Evolutionary conservation across 1,140 invertebrate genomes (phyloP), one percentile per base, ranked within the genome.

Genomic region (Drosophila navojoa): DNA sequence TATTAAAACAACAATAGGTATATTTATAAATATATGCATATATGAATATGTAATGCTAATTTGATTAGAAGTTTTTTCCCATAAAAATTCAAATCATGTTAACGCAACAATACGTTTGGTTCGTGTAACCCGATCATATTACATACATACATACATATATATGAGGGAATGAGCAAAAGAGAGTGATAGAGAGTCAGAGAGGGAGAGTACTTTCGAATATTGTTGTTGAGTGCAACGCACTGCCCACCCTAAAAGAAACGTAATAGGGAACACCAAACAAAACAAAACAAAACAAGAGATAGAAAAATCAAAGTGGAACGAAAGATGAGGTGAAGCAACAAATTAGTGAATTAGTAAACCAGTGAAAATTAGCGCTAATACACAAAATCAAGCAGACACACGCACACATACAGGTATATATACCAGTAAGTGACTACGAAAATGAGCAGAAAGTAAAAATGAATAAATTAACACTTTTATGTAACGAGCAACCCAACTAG

Each of bases 401-500:
- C 19, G 19, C 19, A 59, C 38, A 47, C 7, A 9, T 13, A 25
- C 15, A 50, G 16, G 15, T 11, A 27, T 15, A 40, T 10, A 19
- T 40, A 27, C 10, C 22, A 29, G n/a, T 49, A 71, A 72, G 57
- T 64, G 54, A 76, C 70, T 71, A 81, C 69, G 72, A 79, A 82
- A 87, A 71, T 84, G 62, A 61, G 50, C 45, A 53, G 52, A 82
- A 84, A 84, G 62, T 66, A 71, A 66, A 77, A 68, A 49, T 67
- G 52, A 80, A 89, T 80, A 84, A 75, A 84, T 89, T 89, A 84
- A 89, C 84, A 89, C 84, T 84, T 89, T 85, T 89, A 89, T 89
- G 74, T 89, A 89, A 89, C 84, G 53, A 69, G 60, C 44, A 71
- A 77, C 50, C 49, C 44, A 71, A 77, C 50, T 44, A 64, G 62